phyloP scores from a whole-genome alignment of 2,797 vertebrate species.

The Parauchenoglanis punctatus region DNA sequence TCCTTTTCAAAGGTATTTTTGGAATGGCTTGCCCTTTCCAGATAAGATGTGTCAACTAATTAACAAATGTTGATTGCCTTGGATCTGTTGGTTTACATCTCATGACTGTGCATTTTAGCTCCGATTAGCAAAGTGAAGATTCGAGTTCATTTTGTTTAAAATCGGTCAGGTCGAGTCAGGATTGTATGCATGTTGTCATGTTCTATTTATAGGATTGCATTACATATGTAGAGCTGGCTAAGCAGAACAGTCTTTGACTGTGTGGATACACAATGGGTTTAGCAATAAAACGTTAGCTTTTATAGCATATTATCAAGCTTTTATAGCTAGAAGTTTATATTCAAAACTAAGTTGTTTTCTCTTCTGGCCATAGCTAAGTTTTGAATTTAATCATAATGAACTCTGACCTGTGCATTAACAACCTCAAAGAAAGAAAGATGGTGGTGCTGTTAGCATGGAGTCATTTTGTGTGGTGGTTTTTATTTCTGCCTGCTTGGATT shows the following conservation, averaged over 20 bases:
- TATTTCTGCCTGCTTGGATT: neutral
- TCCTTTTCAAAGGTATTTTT: neutral
- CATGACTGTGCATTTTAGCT: neutral
- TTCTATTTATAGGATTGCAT: neutral
- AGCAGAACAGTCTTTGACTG: neutral
- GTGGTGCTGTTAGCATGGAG: neutral
- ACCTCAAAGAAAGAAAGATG: neutral
- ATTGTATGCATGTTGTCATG: neutral
- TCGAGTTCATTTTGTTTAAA: neutral
- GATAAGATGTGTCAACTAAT: neutral
- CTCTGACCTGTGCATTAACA: neutral
- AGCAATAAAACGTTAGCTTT: neutral
- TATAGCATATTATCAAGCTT: neutral
- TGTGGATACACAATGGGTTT: neutral
- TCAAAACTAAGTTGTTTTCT: neutral
- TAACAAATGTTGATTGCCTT: neutral
- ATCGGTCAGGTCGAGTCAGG: neutral
- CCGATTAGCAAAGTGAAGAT: neutral
- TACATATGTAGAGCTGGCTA: neutral
- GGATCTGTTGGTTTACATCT: neutral
- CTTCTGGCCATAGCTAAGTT: neutral
- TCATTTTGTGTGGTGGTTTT: neutral
- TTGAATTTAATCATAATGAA: neutral
- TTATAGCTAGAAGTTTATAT: neutral
- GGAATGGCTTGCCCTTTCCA: neutral